Conservation (phyloP, 1,140 invertebrate species). For the Ridgeia piscesae region DNA sequence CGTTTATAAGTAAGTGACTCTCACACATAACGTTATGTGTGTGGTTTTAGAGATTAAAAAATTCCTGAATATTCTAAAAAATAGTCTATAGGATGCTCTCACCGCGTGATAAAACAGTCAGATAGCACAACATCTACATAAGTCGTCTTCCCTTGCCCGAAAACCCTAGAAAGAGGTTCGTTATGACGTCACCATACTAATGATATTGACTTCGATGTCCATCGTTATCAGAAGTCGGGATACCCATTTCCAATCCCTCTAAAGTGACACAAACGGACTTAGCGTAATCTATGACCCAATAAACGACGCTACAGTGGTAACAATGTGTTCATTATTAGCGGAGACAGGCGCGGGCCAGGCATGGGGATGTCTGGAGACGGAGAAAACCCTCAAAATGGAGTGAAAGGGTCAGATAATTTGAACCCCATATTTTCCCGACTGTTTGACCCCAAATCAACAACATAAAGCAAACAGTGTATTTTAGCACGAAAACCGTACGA, state of each 20-base stretch:
- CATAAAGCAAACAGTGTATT: neutral
- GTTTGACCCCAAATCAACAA: neutral
- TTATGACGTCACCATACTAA: no score
- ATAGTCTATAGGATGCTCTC: no score
- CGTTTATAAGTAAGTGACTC: no score
- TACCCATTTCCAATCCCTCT: neutral
- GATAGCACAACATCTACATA: no score
- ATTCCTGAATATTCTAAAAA: no score
- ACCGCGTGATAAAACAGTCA: no score
- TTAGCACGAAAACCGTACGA: neutral
- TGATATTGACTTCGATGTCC: no score
- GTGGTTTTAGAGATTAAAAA: no score
- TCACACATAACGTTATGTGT: no score
- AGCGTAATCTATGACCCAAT: neutral
- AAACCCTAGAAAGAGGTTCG: no score
- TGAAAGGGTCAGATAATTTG: neutral
- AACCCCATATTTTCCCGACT: neutral
- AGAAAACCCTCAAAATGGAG: no score
- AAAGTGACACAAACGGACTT: neutral
- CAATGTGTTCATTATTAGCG: conserved; percentile 1
- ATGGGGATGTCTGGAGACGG: neutral
- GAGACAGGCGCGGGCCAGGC: conserved; percentile 9
- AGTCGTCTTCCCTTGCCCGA: no score
- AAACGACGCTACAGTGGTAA: neutral
- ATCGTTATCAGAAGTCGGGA: neutral